Evolutionary conservation across 1,140 invertebrate genomes (phyloP), one percentile per base, ranked within the genome.

Genomic region (Listronotus oregonensis): DNA sequence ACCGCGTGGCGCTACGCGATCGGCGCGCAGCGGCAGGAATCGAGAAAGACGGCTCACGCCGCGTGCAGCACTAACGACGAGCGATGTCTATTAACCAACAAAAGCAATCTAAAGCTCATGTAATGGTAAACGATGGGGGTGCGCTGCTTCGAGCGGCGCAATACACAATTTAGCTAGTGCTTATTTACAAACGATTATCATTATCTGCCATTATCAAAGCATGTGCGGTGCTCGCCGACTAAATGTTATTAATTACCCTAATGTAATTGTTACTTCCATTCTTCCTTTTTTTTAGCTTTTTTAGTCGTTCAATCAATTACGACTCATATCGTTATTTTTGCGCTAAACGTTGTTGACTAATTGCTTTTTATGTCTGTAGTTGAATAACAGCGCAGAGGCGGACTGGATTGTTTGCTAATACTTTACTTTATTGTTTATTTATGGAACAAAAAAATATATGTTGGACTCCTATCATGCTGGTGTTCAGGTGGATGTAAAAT

Each of bases 161-260:
- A 68, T 64, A 37, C 47, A 55, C 64, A 51, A 63, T 37, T 64
- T 64, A 62, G 66, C 56, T 40, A 17, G 66, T 49, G 60, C 66
- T 68, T 68, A 68, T 68, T 68, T 59, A 68, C 60, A 64, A 63
- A 52, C 56, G 54, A 68, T 68, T 62, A 62, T 66, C 64, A 50
- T 64, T 68, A 63, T 62, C 54, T 47, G 64, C 64, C 57, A 67
- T 66, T 66, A 66, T 60, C 50, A 49, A 59, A 54, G 61, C 60
- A 58, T 62, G 32, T 58, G 42, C 58, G 50, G 49, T 52, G 34
- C 32, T 15, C 40, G 49, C 34, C 39, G 14, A 21, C 14, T 44
- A 58, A 58, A 62, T 49, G 12, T 62, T 52, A 52, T 62, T 62
- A 62, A 62, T 62, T 47, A 47, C 39, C 27, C 52, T 50, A 50